phyloP scores from a whole-genome alignment of 2,888 invertebrate species.

The Mythimna impura region DNA sequence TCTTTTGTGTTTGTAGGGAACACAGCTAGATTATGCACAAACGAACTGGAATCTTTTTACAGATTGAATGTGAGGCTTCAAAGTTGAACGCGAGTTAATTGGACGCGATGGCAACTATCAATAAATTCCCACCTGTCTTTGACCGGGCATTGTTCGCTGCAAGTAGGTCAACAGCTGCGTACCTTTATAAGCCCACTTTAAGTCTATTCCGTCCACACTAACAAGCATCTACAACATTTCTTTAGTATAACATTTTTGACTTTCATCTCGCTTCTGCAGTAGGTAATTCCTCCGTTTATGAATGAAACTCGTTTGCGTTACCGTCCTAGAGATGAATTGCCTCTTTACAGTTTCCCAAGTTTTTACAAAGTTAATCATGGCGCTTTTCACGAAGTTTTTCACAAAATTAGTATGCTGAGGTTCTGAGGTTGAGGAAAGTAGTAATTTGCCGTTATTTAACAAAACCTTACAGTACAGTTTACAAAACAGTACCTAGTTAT shows the following conservation, averaged over 20 bases:
- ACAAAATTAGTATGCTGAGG: slow-evolving; percentile 17
- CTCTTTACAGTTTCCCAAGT: slow-evolving; percentile 32
- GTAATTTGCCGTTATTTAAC: slow-evolving; percentile 11
- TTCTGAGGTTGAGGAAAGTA: slow-evolving; percentile 8
- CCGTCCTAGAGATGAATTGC: slow-evolving; percentile 22
- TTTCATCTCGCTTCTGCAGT: slow-evolving; percentile 6
- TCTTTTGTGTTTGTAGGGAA: slow-evolving; percentile 24
- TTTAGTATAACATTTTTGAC: slow-evolving; percentile 12
- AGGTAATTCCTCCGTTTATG: slow-evolving; percentile 35
- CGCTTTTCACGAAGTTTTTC: slow-evolving; percentile 31
- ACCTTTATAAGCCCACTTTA: slow-evolving; percentile 44
- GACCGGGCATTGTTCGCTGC: slow-evolving; percentile 53
- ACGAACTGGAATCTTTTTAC: slow-evolving; percentile 9
- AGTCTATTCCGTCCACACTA: slow-evolving; percentile 29
- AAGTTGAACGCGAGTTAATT: slow-evolving; percentile 41
- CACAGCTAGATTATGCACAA: slow-evolving; percentile 5
- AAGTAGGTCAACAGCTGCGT: slow-evolving; percentile 66
- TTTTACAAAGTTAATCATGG: slow-evolving; percentile 35
- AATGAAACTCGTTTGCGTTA: slow-evolving; percentile 56
- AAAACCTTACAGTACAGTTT: background rate
- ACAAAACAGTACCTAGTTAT: background rate
- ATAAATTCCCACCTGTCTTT: slow-evolving; percentile 64
- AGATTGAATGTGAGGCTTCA: slow-evolving; percentile 16
- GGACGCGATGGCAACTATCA: slow-evolving; percentile 57
- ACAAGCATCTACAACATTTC: slow-evolving; percentile 24